Evolutionary conservation across 2,888 invertebrate genomes (phyloP).

Genomic region (Ormyrus labotus): DNA sequence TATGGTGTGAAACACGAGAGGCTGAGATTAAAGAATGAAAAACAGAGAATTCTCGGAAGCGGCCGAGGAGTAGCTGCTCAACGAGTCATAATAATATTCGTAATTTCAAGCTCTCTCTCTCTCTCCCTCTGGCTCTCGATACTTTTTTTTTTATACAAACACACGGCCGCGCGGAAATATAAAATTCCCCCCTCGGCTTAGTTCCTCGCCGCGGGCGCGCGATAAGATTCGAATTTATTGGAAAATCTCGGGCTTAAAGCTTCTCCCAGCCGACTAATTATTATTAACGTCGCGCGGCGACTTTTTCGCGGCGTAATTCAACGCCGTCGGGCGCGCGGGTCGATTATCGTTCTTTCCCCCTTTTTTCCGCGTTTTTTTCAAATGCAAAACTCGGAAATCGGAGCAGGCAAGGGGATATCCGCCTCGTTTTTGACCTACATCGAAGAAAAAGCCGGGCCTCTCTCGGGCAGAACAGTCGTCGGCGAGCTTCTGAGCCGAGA

Average conservation of each 20-base stretch:
- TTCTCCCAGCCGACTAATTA: no score
- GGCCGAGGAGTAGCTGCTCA: conserved; percentile 18
- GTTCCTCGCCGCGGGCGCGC: neutral
- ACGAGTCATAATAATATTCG: conserved; percentile 70
- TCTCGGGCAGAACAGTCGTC: no score
- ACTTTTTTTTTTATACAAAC: neutral
- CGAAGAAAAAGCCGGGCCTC: no score
- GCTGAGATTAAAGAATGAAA: conserved; percentile 75
- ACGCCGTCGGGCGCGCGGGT: conserved; percentile 13
- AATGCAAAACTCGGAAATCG: no score
- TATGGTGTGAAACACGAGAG: conserved; percentile 74
- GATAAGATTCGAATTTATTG: conserved; percentile 45
- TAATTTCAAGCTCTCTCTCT: conserved; percentile 69
- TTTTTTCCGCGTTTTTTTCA: neutral
- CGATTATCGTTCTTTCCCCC: conserved; percentile 10
- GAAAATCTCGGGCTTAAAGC: neutral
- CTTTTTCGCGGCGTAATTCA: neutral
- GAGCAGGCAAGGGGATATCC: no score
- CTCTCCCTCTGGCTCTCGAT: conserved; percentile 40
- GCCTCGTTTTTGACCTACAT: no score
- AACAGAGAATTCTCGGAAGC: conserved; percentile 75
- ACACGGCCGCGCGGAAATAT: conserved; percentile 47
- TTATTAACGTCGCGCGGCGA: neutral
- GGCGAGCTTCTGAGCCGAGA: no score
- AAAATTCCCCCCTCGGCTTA: conserved; percentile 27